Percentiles rank a stretch among this genome's conserved stretches.
These are phyloP conservation scores for Zaprionus bogoriensis DNA, from an alignment of 2,888 invertebrate genomes.

Conservation along the genomic window DNA sequence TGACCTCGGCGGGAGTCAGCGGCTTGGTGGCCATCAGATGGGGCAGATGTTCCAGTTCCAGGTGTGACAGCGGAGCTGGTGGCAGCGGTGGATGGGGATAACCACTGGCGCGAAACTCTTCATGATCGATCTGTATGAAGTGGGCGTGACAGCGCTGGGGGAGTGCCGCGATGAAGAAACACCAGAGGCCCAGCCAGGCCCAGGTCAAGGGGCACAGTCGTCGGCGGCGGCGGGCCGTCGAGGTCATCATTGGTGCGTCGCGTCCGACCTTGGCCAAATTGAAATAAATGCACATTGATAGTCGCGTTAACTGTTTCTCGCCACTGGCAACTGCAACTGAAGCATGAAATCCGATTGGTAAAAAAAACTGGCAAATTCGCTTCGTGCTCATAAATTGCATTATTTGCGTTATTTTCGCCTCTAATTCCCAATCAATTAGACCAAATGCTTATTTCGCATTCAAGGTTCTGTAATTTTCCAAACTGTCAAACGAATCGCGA, in stretches of 20 bases:
- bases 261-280: conserved; percentile 49
- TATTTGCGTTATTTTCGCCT: conserved; percentile 34
- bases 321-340: conserved; percentile 33
- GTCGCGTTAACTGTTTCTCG: conserved; percentile 39
- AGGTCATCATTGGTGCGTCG: conserved; percentile 31
- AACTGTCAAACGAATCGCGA: conserved; percentile 40
- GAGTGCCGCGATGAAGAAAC: conserved; percentile 7
- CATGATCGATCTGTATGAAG: conserved; percentile 77
- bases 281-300: conserved; percentile 68
- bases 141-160: conserved; percentile 50
- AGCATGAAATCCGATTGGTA: conserved; percentile 57
- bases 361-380: conserved; percentile 48
- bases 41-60: conserved; percentile 49
- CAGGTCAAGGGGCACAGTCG: neutral
- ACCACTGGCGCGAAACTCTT: conserved; percentile 70
- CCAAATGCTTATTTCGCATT: conserved; percentile 18
- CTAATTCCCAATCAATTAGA: conserved; percentile 53
- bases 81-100: conserved; percentile 64
- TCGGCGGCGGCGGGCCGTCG: neutral
- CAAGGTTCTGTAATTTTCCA: conserved; percentile 61
- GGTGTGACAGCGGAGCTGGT: conserved; percentile 50
- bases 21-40: conserved; percentile 64
- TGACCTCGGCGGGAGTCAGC: conserved; percentile 87
- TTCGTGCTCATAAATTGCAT: conserved; percentile 64
- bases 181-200: conserved; percentile 21